A percentile compares a stretch with the other conserved stretches of the same genome.
These are phyloP conservation scores for Ridgeia piscesae DNA, from an alignment of 1,140 invertebrate genomes.

Conservation along the genomic window DNA sequence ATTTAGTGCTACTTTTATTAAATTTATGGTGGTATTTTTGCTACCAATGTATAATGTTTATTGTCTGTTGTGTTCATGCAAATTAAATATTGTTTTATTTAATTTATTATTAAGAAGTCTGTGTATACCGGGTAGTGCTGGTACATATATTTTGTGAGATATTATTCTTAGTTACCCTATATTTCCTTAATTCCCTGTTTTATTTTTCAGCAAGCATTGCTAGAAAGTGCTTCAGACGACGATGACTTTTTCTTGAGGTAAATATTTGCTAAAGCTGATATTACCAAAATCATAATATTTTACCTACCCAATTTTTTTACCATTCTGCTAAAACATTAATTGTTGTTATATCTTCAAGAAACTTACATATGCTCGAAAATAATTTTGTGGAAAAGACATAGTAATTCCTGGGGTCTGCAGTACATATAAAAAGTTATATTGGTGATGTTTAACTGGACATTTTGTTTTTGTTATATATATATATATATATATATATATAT, in stretches of 20 bases:
- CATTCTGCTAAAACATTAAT: neutral
- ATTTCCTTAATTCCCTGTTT: constrained; percentile 12
- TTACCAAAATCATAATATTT: neutral
- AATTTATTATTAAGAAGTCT: neutral
- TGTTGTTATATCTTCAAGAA: too few species aligned
- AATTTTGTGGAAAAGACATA: too few species aligned
- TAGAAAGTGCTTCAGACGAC: constrained; percentile 12
- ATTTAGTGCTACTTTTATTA: neutral
- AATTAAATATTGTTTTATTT: neutral
- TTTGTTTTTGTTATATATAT: too few species aligned
- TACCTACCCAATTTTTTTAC: neutral
- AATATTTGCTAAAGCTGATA: neutral
- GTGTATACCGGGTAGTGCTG: too few species aligned
- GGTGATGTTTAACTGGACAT: neutral
- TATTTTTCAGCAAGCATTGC: constrained; percentile 19
- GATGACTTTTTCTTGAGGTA: constrained; percentile 23
- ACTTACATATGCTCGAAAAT: too few species aligned
- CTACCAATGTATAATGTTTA: neutral
- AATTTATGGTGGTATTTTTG: neutral
- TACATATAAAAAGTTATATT: too few species aligned
- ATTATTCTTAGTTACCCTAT: too few species aligned
- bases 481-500: too few species aligned
- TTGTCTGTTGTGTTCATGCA: neutral
- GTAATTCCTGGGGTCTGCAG: too few species aligned
- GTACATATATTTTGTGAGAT: too few species aligned